Percentiles rank a stretch among this genome's conserved stretches.
Evolutionary conservation across 2,113 vertebrate species (phyloP).

Genomic region (Orthochromis indermauri): DNA sequence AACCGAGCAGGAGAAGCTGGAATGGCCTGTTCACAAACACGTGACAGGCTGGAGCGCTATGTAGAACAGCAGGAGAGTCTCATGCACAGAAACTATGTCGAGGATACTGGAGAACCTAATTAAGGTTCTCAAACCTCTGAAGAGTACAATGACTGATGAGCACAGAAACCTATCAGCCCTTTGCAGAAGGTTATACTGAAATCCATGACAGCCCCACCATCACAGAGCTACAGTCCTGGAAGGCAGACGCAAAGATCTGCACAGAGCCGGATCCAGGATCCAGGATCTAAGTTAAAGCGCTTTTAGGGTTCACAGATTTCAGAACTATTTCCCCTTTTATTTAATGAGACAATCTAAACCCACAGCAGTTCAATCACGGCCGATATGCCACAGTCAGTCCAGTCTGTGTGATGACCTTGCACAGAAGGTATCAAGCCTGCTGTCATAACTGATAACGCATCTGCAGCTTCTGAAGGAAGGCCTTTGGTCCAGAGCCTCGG

Average conservation of each 20-base stretch:
- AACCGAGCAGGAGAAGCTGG: not conserved
- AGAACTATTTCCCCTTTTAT: not conserved
- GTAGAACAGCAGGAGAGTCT: not conserved
- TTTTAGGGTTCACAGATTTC: not conserved
- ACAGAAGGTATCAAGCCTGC: not conserved
- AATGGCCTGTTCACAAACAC: not conserved
- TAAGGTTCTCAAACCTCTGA: not conserved
- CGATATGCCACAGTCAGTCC: not conserved
- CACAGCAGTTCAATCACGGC: not conserved
- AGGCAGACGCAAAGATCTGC: not conserved
- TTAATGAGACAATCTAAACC: not conserved
- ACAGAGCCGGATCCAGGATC: not conserved
- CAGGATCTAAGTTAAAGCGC: not conserved
- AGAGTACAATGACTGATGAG: not conserved
- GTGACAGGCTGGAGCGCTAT: not conserved
- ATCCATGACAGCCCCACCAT: not conserved
- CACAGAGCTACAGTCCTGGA: not conserved
- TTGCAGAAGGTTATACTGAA: not conserved
- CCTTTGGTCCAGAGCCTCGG: not conserved
- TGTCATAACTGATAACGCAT: not conserved
- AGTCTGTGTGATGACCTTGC: not conserved
- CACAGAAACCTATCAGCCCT: not conserved
- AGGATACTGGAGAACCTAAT: not conserved
- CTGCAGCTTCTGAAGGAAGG: not conserved
- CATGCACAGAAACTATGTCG: not conserved